These are phyloP conservation scores for Diacarnus erythraeanus DNA, from an alignment of 37 sponge, comb jelly and placozoan genomes.

Conservation along the genomic window DNA sequence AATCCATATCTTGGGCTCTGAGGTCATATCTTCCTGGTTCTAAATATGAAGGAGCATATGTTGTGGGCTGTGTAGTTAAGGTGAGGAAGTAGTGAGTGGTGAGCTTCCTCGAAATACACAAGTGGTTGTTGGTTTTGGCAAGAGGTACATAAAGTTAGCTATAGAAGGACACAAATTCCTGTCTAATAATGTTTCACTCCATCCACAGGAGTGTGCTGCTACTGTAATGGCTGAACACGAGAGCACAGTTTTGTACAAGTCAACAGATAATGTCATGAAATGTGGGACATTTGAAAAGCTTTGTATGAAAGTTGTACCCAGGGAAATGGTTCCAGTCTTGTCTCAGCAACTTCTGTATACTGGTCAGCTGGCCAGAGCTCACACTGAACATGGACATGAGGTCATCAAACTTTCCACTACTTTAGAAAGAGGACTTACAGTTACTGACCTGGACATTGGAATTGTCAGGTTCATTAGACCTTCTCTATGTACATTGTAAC, in stretches of 20 bases:
- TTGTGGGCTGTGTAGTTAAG: slow-evolving; percentile 18
- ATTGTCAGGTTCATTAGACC: slow-evolving; percentile 34
- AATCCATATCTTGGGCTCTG: slow-evolving; percentile 51
- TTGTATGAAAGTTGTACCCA: slow-evolving; percentile 2
- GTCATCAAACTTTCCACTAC: slow-evolving; percentile 18
- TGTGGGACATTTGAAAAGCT: slow-evolving; percentile 1
- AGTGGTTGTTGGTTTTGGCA: too few relatives aligned
- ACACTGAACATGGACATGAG: background rate
- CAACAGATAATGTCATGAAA: slow-evolving; percentile 50
- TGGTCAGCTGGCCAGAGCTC: slow-evolving; percentile 4
- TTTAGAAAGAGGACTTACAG: background rate
- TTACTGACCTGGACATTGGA: slow-evolving; percentile 43
- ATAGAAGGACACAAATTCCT: too few relatives aligned
- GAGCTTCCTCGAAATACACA: too few relatives aligned
- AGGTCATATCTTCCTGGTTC: slow-evolving; percentile 30
- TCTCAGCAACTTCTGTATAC: slow-evolving; percentile 11
- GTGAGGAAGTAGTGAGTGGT: too few relatives aligned
- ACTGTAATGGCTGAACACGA: slow-evolving; percentile 21
- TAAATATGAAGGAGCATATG: slow-evolving; percentile 16
- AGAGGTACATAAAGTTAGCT: too few relatives aligned
- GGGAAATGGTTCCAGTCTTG: slow-evolving; percentile 1
- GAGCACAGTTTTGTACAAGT: slow-evolving; percentile 25
- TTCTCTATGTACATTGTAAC: too few relatives aligned
- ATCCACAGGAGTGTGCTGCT: slow-evolving; percentile 44
- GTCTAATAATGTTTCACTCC: background rate